phyloP scores from a whole-genome alignment of 2,797 vertebrate genomes.

The Gymnoscopelus braueri region DNA sequence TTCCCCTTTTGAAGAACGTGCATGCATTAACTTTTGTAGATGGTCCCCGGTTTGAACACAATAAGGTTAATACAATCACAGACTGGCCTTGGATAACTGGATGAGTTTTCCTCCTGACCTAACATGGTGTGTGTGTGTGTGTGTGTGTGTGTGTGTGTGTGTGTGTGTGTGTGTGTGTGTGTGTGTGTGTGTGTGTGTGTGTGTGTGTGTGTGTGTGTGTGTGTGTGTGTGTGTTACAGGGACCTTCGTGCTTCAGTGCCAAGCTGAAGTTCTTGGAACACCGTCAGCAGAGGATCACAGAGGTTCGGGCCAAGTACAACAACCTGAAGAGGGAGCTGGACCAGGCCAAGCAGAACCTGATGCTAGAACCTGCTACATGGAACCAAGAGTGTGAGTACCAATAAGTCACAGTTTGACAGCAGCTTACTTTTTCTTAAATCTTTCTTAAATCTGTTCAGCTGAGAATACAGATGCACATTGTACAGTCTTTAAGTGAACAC shows the following conservation, averaged over 20 bases:
- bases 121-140: conserved; percentile 36
- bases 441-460: no score
- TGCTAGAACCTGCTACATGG: conserved; percentile 90
- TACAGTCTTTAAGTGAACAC: no score
- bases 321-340: conserved; percentile 91
- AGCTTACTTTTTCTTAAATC: no score
- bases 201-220: not conserved
- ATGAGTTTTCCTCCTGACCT: conserved; percentile 18
- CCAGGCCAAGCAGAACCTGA: conserved; percentile 87
- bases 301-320: conserved; percentile 88
- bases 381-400: conserved; percentile 89
- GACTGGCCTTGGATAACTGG: conserved; percentile 30
- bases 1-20: not conserved
- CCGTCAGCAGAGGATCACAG: conserved; percentile 89
- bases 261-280: conserved; percentile 92
- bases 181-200: conserved; percentile 23
- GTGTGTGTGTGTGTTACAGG: conserved; percentile 71
- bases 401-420: no score
- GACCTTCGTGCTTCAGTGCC: conserved; percentile 87
- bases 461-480: no score
- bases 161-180: not conserved
- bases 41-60: not conserved
- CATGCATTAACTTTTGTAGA: conserved; percentile 6
- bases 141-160: not conserved
- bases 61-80: conserved; percentile 29